Conservation (phyloP, 1,140 invertebrate species). For the Eupristina koningsbergeri region DNA sequence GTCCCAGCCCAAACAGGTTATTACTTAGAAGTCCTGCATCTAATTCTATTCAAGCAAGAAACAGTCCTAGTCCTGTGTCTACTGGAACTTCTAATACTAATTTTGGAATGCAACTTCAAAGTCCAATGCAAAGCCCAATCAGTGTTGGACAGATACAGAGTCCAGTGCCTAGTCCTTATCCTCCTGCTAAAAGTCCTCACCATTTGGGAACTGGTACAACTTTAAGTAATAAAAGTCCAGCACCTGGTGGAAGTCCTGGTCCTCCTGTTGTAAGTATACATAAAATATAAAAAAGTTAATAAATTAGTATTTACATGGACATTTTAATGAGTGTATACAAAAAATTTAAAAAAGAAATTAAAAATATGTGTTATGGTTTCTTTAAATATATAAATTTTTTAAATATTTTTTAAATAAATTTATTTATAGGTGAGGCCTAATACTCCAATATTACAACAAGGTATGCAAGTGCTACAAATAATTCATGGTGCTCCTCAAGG, state of each 20-base stretch:
- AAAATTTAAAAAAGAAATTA: not conserved
- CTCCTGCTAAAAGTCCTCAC: constrained; percentile 71
- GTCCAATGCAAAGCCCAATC: constrained; percentile 72
- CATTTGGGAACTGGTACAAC: constrained; percentile 61
- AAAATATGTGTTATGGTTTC: no score
- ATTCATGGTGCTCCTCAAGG: constrained; percentile 69
- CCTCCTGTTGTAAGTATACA: constrained; percentile 66
- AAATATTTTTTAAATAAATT: not conserved
- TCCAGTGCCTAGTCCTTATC: constrained; percentile 71
- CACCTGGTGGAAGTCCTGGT: constrained; percentile 69
- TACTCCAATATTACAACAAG: constrained; percentile 70
- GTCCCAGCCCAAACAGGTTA: constrained; percentile 70
- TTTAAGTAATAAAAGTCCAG: constrained; percentile 69
- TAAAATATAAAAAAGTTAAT: not conserved
- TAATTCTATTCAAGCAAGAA: constrained; percentile 71
- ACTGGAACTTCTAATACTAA: constrained; percentile 64
- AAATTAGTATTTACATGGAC: no score
- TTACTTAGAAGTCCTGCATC: constrained; percentile 70
- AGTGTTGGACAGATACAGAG: constrained; percentile 71
- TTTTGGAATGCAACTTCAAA: constrained; percentile 70
- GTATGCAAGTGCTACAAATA: constrained; percentile 73
- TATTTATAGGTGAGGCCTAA: constrained; percentile 67
- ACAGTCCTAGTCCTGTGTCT: constrained; percentile 70
- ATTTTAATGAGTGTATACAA: constrained; percentile 64
- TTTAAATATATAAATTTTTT: no score